Base-by-base conservation (phyloP, 2,888 invertebrate species). In the Andrena marginata region DNA sequence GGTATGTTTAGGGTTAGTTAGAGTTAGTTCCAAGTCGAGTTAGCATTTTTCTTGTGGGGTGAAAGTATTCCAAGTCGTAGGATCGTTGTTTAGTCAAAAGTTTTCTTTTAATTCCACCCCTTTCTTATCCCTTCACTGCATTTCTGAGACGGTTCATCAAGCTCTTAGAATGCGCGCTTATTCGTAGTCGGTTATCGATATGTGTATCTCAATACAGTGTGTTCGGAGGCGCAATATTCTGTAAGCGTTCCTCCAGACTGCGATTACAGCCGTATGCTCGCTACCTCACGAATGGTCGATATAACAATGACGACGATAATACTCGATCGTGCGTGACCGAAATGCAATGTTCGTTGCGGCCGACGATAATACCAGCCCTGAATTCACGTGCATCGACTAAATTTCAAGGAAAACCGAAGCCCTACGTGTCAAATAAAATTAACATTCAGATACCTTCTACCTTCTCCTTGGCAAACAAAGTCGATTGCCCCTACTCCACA, bases 291-390 rank as follows among this genome's bases (percentile, higher is more conserved):
- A 87, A 88, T 88, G 72, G 80, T 75, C 80, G 84, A 81, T 85
- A 89, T 79, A 88, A 90, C 89, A 89, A 89, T 89, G 89, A 89
- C 84, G 84, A 83, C 82, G 85, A 84, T 85, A 87, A 89, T 89
- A 89, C 87, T 85, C 87, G 90, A 89, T 90, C 88, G 88, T 87
- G 87, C 90, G 91, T 90, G 89, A 90, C 87, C 87, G 74, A 88
- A 86, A 88, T 87, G 87, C 84, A 63, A 64, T 70, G 86, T 74
- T 86, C 84, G 77, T 80, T 79, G 81, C 60, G 51, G 70, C 75
- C 80, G 70, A 79, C 79, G 81, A 87, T 88, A 86, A 88, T 88
- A 51, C 73, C n/a, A 23, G 23, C 31, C 51, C 73, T 29, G 67
- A 20, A 67, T 86, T 77, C 79, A 76, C 80, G 74, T 74, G 68